Base-by-base conservation (phyloP, 1,140 invertebrate genomes). In the Microplitis mediator region DNA sequence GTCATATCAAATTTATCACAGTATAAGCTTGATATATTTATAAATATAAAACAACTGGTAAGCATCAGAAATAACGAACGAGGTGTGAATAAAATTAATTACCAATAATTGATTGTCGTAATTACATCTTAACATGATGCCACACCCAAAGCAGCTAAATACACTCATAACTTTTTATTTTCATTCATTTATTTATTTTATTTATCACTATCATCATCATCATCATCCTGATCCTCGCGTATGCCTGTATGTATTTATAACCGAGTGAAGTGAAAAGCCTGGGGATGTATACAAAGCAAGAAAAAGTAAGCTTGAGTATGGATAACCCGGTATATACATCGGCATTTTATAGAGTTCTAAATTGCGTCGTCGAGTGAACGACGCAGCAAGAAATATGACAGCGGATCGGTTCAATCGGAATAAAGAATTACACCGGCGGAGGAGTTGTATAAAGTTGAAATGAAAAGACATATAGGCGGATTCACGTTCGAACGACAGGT, bases 1-100 rank as follows among this genome's bases (percentile, higher is more conserved):
- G 11, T 45, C 11, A 45, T 45, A 45, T 45, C 9, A 23, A 1
- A 23, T 23, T 23, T 23, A 23, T 23, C 2, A 23, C 0, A 23
- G 23, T 23, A 23, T 60, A 69, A 58, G 13, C 52, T 14, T 8
- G 36, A 45, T 73, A 67, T 54, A 58, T 60, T 72, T 74, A 13
- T 54, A 11, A 54, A 54, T n/a, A 14, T 13, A 54, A 54, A 54
- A 54, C 52, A n/a, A 54, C 52, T 14, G 0, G 52, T 16, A 73
- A 31, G 11, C 51, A 60, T 11, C 65, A 79, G 77, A 81, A 82
- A 78, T 84, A 84, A 83, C 77, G 77, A 79, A 83, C 78, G 74
- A 80, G 78, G 79, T 82, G 80, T 79, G 69, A 82, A 80, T 73
- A 76, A 82, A 82, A 84, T 84, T 83, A 83, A 84, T 83, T 82